Conservation (phyloP, 2,113 vertebrate species). For the Ornithorhynchus anatinus region DNA sequence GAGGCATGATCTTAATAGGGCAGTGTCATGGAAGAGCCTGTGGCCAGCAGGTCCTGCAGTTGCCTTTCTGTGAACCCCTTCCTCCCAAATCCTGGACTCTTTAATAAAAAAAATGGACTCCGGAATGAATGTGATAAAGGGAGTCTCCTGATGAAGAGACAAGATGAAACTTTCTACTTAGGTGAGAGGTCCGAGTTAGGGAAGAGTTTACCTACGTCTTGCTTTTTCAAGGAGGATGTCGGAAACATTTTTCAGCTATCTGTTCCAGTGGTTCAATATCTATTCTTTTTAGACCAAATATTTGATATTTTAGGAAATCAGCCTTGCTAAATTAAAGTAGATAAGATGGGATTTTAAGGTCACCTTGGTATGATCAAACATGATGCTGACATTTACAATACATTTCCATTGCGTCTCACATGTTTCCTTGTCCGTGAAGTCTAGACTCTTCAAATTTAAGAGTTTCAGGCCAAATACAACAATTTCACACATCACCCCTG, state of each 20-base stretch:
- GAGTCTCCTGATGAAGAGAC: background rate
- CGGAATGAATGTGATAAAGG: too few relatives aligned
- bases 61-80: too few relatives aligned
- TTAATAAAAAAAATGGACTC: too few relatives aligned
- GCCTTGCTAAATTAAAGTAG: slow-evolving; percentile 64
- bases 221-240: slow-evolving; percentile 43
- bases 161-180: background rate
- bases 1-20: too few relatives aligned
- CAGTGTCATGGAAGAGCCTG: too few relatives aligned
- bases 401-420: slow-evolving; percentile 45
- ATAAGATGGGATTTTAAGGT: slow-evolving; percentile 67
- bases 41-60: too few relatives aligned
- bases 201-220: slow-evolving; percentile 44
- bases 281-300: slow-evolving; percentile 67
- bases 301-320: slow-evolving; percentile 69
- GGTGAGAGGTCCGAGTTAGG: background rate
- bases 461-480: slow-evolving; percentile 42
- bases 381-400: slow-evolving; percentile 60
- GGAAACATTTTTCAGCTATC: slow-evolving; percentile 51
- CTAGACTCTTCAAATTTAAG: slow-evolving; percentile 42
- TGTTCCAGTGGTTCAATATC: slow-evolving; percentile 52
- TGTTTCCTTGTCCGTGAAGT: slow-evolving; percentile 56
- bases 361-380: slow-evolving; percentile 58
- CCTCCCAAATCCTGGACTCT: too few relatives aligned
- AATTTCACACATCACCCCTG: slow-evolving; percentile 31